Conservation (phyloP, 1,140 invertebrate genomes). For the Zophobas atratus region DNA sequence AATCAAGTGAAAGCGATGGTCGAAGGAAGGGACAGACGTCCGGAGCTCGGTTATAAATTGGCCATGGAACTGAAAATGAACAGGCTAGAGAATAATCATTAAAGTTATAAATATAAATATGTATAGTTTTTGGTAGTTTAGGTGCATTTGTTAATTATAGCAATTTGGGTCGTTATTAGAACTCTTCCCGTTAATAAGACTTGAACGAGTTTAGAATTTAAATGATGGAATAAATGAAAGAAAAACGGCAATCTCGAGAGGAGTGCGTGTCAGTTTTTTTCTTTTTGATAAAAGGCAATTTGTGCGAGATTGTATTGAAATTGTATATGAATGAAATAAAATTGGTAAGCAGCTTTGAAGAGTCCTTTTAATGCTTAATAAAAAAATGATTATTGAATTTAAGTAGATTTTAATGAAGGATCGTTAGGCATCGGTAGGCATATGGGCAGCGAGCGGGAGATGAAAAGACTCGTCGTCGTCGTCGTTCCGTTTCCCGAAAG, state of each 20-base stretch:
- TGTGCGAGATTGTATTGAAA: slow-evolving; percentile 37
- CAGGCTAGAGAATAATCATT: slow-evolving; percentile 45
- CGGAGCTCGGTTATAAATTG: slow-evolving; percentile 89
- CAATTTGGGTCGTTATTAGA: slow-evolving; percentile 7
- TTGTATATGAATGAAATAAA: slow-evolving; percentile 41
- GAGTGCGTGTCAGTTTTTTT: not conserved
- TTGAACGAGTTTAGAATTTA: slow-evolving; percentile 1
- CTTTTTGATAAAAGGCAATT: slow-evolving; percentile 29
- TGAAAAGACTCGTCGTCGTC: slow-evolving; percentile 9
- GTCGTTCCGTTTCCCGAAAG: not conserved
- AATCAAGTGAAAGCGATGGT: slow-evolving; percentile 82
- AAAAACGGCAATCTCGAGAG: not conserved
- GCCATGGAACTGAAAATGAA: slow-evolving; percentile 84
- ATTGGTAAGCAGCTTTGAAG: slow-evolving; percentile 30
- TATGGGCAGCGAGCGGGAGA: not conserved
- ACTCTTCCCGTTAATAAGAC: not conserved
- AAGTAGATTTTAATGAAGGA: slow-evolving; percentile 42
- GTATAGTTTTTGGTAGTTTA: slow-evolving; percentile 13
- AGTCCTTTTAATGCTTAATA: slow-evolving; percentile 24
- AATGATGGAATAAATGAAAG: not conserved
- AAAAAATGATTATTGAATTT: slow-evolving; percentile 33
- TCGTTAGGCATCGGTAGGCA: slow-evolving; percentile 7
- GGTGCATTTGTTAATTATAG: slow-evolving; percentile 24
- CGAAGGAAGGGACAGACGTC: slow-evolving; percentile 86
- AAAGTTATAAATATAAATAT: slow-evolving; percentile 21